Evolutionary conservation across 2,113 vertebrate species (phyloP).

Genomic region (Orientallactaga bullata): DNA sequence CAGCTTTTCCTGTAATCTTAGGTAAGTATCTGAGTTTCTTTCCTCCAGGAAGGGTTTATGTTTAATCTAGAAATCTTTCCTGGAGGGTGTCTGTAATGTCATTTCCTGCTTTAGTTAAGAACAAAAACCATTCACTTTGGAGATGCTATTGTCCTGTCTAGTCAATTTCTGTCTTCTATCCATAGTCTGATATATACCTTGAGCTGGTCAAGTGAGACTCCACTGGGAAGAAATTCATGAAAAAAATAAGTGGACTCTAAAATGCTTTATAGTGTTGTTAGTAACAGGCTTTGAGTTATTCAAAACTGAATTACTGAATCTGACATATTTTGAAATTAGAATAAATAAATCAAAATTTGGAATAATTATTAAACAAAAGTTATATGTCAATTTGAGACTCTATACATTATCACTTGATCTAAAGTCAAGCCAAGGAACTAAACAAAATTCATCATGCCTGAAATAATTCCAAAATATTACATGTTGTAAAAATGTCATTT

Average conservation of each 20-base stretch:
- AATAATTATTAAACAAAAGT: not conserved
- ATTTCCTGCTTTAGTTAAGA: too few relatives aligned
- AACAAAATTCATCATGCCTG: not conserved
- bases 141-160: too few relatives aligned
- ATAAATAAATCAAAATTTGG: not conserved
- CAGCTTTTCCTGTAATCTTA: too few relatives aligned
- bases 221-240: not conserved
- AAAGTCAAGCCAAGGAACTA: not conserved
- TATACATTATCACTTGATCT: not conserved
- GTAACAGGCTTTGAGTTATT: not conserved
- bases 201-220: too few relatives aligned
- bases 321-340: not conserved
- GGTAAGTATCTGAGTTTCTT: too few relatives aligned
- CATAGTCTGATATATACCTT: slow-evolving; percentile 6
- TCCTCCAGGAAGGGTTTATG: too few relatives aligned
- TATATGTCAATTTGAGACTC: not conserved
- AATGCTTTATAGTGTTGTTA: not conserved
- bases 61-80: too few relatives aligned
- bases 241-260: not conserved
- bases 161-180: too few relatives aligned
- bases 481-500: not conserved
- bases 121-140: too few relatives aligned
- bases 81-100: too few relatives aligned
- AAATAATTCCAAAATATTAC: slow-evolving; percentile 20
- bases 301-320: not conserved